Conservation (phyloP, 1,140 invertebrate species). For the Camponotus floridanus region DNA sequence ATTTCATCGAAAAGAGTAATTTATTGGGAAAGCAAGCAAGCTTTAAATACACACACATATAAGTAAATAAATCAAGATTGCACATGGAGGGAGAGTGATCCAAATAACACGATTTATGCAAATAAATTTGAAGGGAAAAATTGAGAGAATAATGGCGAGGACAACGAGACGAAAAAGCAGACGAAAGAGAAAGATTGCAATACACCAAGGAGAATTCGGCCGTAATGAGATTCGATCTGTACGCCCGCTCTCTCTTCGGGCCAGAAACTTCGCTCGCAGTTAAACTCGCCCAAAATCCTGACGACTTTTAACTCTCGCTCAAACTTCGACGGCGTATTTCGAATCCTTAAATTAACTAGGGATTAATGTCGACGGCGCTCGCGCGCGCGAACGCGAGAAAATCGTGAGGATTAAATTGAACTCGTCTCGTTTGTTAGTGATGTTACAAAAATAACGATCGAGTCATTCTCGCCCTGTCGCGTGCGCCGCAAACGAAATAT, state of each 20-base stretch:
- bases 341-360: constrained; percentile 65
- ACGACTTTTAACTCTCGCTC: constrained; percentile 66
- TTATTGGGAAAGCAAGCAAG: neutral
- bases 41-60: constrained; percentile 5
- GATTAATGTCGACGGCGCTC: constrained; percentile 58
- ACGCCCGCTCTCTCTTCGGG: neutral
- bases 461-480: neutral
- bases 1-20: constrained; percentile 20
- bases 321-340: constrained; percentile 60
- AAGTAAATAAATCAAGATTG: neutral
- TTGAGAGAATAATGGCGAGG: neutral
- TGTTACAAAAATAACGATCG: constrained; percentile 40
- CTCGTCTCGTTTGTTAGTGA: constrained; percentile 23
- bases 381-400: neutral
- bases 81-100: constrained; percentile 3
- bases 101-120: constrained; percentile 2
- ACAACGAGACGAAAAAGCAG: neutral
- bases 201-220: constrained; percentile 52
- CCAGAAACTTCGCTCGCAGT: constrained; percentile 49
- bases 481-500: constrained; percentile 11
- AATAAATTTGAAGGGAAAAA: constrained; percentile 39
- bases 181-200: constrained; percentile 11
- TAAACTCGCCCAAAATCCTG: constrained; percentile 42
- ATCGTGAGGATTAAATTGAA: constrained; percentile 47
- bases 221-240: constrained; percentile 60